These are phyloP conservation scores for Nomada lathburiana DNA, from an alignment of 2,888 invertebrate genomes.

Conservation along the genomic window DNA sequence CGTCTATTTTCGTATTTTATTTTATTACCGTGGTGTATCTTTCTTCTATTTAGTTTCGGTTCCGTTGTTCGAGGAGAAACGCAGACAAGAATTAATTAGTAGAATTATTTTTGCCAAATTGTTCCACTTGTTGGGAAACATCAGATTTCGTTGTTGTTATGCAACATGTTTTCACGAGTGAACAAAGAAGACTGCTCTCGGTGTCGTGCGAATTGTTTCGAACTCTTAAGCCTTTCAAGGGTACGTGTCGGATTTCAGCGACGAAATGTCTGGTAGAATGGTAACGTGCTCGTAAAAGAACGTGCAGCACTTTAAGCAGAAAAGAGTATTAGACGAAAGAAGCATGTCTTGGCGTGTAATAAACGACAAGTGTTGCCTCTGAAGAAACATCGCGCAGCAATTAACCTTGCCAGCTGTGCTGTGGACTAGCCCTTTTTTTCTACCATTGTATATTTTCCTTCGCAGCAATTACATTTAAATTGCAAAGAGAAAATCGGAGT, in stretches of 20 bases:
- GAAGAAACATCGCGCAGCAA: constrained; percentile 3
- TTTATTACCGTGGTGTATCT: too few relatives aligned
- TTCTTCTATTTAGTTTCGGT: too few relatives aligned
- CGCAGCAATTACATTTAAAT: not conserved
- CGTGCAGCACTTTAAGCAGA: constrained; percentile 5
- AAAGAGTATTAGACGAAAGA: constrained; percentile 5
- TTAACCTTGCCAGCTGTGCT: not conserved
- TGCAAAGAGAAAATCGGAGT: not conserved
- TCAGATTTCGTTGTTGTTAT: not conserved
- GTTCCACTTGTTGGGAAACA: not conserved
- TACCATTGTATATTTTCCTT: not conserved
- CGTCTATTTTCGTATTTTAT: too few relatives aligned
- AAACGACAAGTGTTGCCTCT: not conserved
- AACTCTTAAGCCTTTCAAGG: constrained; percentile 16
- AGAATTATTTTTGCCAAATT: too few relatives aligned
- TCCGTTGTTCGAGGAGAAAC: too few relatives aligned
- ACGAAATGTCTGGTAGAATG: constrained; percentile 6
- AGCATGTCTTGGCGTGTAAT: not conserved
- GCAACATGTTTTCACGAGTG: not conserved
- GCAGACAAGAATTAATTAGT: too few relatives aligned
- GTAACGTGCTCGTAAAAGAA: constrained; percentile 3
- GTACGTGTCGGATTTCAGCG: constrained; percentile 6
- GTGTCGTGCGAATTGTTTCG: not conserved
- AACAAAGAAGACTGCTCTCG: not conserved
- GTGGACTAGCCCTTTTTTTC: not conserved